Percentiles rank a stretch among this genome's conserved stretches.
Conservation (phyloP, 2,888 invertebrate species). For the Watsonalla binaria region DNA sequence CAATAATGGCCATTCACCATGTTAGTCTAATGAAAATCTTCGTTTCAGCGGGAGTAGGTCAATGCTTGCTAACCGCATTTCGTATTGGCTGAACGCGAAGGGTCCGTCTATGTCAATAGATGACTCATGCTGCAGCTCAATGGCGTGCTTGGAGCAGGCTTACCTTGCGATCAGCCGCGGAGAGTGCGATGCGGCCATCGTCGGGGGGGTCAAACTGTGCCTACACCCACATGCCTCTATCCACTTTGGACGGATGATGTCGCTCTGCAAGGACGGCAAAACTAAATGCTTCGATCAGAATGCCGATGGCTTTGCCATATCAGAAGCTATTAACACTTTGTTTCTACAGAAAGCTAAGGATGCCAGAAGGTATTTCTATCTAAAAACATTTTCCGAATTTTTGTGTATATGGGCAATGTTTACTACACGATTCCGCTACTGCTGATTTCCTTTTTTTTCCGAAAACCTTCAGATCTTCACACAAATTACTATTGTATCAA, state of each 20-base stretch:
- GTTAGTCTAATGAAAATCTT: not conserved
- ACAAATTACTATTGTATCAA: no score
- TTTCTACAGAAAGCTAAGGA: slow-evolving; percentile 81
- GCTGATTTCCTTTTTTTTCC: no score
- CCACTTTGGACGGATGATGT: slow-evolving; percentile 21
- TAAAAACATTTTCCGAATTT: not conserved
- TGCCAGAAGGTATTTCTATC: slow-evolving; percentile 27
- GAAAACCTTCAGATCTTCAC: no score
- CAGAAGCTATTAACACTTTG: slow-evolving; percentile 67
- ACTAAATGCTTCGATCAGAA: no score
- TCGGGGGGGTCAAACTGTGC: slow-evolving; percentile 78
- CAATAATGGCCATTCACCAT: no score
- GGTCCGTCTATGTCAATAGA: slow-evolving; percentile 56
- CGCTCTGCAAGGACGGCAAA: no score
- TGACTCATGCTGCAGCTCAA: slow-evolving; percentile 46
- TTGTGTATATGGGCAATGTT: no score
- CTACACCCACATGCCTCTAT: slow-evolving; percentile 71
- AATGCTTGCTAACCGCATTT: slow-evolving; percentile 48
- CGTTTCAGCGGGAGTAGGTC: slow-evolving; percentile 44
- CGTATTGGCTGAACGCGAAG: slow-evolving; percentile 38
- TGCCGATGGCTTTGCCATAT: no score
- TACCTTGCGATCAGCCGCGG: slow-evolving; percentile 42
- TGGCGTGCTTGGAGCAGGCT: slow-evolving; percentile 44
- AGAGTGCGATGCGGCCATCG: slow-evolving; percentile 73
- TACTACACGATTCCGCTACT: no score